Evolutionary conservation across 2,113 vertebrate genomes (phyloP).

Genomic region (Gasterosteus nipponicus): DNA sequence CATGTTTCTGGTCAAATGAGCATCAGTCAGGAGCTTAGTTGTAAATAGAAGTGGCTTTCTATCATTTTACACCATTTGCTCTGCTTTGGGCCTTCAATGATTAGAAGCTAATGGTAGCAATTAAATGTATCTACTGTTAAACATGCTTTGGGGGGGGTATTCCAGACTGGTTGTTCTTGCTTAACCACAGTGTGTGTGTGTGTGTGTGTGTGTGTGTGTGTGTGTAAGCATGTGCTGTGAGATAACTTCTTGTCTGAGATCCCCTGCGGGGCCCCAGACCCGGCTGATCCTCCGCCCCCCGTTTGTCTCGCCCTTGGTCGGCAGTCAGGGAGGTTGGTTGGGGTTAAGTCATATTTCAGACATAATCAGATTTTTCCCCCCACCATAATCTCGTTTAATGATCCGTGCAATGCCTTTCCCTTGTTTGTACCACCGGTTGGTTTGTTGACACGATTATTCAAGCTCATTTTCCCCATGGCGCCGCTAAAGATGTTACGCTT

Average conservation of each 20-base stretch:
- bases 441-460: constrained; percentile 12
- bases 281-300: constrained; percentile 56
- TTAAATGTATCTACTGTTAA: not conserved
- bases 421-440: constrained; percentile 32
- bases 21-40: constrained; percentile 55
- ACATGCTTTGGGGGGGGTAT: not conserved
- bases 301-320: constrained; percentile 57
- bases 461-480: constrained; percentile 7
- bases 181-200: not conserved
- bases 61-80: constrained; percentile 47
- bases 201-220: constrained; percentile 28
- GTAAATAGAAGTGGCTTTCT: constrained; percentile 47
- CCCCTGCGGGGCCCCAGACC: constrained; percentile 63
- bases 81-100: constrained; percentile 9
- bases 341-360: constrained; percentile 77
- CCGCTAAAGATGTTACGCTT: not conserved
- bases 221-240: constrained; percentile 15
- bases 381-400: constrained; percentile 62
- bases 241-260: constrained; percentile 41
- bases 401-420: constrained; percentile 42
- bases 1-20: constrained; percentile 65
- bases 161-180: not conserved
- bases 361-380: constrained; percentile 70
- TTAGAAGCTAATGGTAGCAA: constrained; percentile 12
- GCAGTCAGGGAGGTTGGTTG: constrained; percentile 11